Conservation (phyloP, 2,797 vertebrate genomes). For the Corythornis leucogaster region DNA sequence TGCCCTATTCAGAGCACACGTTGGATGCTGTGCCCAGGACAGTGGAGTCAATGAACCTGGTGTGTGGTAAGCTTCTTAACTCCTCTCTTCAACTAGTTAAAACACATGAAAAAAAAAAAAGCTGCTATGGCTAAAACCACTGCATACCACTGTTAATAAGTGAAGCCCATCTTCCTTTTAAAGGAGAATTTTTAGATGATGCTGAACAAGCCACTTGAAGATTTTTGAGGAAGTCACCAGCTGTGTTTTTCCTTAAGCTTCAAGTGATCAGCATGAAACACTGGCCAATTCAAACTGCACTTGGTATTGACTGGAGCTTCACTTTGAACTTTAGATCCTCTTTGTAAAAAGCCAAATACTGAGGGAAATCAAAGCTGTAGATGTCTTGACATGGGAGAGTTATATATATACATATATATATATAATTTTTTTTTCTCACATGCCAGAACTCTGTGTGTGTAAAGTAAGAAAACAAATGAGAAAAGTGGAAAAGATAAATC, state of each 20-base stretch:
- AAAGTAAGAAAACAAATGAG: not conserved
- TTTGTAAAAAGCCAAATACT: not conserved
- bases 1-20: not conserved
- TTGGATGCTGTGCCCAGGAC: not conserved
- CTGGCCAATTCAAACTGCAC: not conserved
- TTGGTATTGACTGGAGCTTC: not conserved
- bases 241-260: not conserved
- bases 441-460: not conserved
- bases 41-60: not conserved
- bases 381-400: not conserved
- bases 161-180: not conserved
- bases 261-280: not conserved
- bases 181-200: not conserved
- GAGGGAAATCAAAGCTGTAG: not conserved
- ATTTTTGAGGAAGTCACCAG: not conserved
- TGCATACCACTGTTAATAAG: not conserved
- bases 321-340: not conserved
- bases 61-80: not conserved
- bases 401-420: too few species aligned
- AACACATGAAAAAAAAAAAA: not conserved
- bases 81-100: not conserved
- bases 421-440: not conserved
- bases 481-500: not conserved
- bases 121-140: not conserved
- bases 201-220: constrained; percentile 4